A percentile compares a stretch with the other conserved stretches of the same genome.
Evolutionary conservation across 2,888 invertebrate species (phyloP).

Genomic region (Sesia apiformis): DNA sequence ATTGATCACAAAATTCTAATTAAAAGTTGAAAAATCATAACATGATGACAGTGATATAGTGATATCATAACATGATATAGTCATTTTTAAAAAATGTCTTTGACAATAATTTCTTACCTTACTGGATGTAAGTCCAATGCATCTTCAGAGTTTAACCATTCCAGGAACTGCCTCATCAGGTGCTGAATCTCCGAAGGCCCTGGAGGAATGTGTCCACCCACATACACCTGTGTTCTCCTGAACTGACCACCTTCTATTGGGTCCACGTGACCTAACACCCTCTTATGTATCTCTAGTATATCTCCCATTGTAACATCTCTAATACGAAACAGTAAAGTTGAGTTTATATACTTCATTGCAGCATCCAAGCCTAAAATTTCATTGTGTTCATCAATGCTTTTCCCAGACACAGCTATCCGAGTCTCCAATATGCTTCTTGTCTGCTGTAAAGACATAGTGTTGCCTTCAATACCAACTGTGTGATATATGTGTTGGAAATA

Average conservation of each 20-base stretch:
- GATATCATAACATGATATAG: too few species aligned
- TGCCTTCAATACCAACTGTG: conserved; percentile 97
- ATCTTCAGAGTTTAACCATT: conserved; percentile 94
- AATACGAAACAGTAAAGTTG: conserved; percentile 85
- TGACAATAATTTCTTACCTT: conserved; percentile 50
- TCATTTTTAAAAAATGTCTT: too few species aligned
- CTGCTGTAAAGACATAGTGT: conserved; percentile 95
- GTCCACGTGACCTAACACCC: conserved; percentile 96
- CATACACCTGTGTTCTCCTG: conserved; percentile 92
- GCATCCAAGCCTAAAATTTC: conserved; percentile 96
- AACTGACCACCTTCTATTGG: conserved; percentile 93
- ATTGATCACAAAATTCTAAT: too few species aligned
- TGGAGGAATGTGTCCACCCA: conserved; percentile 96
- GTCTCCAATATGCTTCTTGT: conserved; percentile 95
- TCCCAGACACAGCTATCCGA: conserved; percentile 82
- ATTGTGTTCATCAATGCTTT: conserved; percentile 97
- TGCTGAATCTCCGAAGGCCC: conserved; percentile 85
- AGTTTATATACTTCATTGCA: conserved; percentile 93
- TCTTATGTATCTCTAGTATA: conserved; percentile 91
- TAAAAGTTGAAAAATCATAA: too few species aligned
- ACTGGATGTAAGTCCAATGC: conserved; percentile 91
- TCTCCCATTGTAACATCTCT: conserved; percentile 88
- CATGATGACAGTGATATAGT: too few species aligned
- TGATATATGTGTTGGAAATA: conserved; percentile 98
- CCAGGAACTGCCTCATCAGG: conserved; percentile 91